phyloP scores from a whole-genome alignment of 2,888 invertebrate species.

The Hyles lineata region DNA sequence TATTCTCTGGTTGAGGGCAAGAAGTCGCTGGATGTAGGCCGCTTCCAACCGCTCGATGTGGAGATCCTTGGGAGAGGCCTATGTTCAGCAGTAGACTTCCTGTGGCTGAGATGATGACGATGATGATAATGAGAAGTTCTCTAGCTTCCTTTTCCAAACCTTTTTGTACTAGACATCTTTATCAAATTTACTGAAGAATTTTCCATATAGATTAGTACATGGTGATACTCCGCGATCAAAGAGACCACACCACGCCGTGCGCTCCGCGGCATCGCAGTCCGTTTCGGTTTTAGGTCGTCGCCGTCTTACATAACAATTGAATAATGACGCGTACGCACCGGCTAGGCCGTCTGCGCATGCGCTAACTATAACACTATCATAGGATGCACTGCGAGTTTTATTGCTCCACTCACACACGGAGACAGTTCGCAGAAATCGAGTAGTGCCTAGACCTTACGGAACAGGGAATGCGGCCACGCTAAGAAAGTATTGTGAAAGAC shows the following conservation, averaged over 20 bases:
- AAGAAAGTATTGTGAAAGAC: slow-evolving; percentile 22
- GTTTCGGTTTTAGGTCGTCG: slow-evolving; percentile 72
- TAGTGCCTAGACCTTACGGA: slow-evolving; percentile 22
- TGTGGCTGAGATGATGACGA: no score
- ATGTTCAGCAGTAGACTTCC: no score
- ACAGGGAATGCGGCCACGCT: slow-evolving; percentile 22
- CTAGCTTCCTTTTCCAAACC: no score
- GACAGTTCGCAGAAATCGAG: slow-evolving; percentile 7
- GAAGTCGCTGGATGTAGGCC: no score
- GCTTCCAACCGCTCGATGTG: no score
- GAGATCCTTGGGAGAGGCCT: no score
- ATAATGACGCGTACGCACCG: slow-evolving; percentile 58
- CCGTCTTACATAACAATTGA: slow-evolving; percentile 75
- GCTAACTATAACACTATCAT: slow-evolving; percentile 27
- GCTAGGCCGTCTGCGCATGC: slow-evolving; percentile 29
- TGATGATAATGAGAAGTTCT: no score
- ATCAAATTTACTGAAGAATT: no score
- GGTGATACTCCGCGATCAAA: slow-evolving; percentile 32
- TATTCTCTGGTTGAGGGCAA: no score
- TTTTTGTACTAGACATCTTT: no score
- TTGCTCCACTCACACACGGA: slow-evolving; percentile 13
- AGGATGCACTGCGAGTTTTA: slow-evolving; percentile 19
- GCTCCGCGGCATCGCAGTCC: slow-evolving; percentile 38
- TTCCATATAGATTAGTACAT: background rate
- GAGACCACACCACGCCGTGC: slow-evolving; percentile 27